A percentile compares a stretch with the other conserved stretches of the same genome.
phyloP scores from a whole-genome alignment of 2,113 vertebrate species.

The Pseudorasbora parva region DNA sequence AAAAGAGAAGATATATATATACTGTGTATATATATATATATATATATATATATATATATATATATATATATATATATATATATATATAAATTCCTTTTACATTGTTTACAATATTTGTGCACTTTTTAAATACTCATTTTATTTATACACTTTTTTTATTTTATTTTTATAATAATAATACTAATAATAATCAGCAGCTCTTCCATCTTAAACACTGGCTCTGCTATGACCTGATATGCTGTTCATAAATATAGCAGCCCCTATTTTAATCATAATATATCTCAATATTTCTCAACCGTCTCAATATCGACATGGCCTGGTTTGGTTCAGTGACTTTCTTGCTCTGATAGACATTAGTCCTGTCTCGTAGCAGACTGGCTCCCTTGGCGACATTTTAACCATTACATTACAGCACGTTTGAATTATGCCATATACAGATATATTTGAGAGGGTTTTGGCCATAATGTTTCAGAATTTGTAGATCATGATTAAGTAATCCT shows the following conservation, averaged over 20 bases:
- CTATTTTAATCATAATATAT: slow-evolving; percentile 18
- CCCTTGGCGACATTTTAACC: background rate
- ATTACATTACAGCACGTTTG: background rate
- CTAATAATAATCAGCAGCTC: background rate
- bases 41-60: too few species aligned
- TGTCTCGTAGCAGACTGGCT: slow-evolving; percentile 2
- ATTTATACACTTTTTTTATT: too few species aligned
- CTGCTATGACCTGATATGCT: background rate
- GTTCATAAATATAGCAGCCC: background rate
- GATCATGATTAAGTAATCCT: background rate
- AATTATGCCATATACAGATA: background rate
- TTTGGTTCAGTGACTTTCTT: slow-evolving; percentile 26
- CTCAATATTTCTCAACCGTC: slow-evolving; percentile 3
- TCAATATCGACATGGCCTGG: slow-evolving; percentile 21
- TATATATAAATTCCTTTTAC: too few species aligned
- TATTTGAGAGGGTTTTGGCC: background rate
- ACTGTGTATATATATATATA: too few species aligned
- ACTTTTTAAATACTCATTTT: too few species aligned
- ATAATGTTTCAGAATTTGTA: background rate
- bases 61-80: too few species aligned
- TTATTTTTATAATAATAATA: too few species aligned
- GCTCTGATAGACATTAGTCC: slow-evolving; percentile 13
- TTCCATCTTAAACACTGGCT: background rate
- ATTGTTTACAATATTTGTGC: too few species aligned
- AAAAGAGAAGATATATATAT: too few species aligned